Conservation (phyloP, 1,140 invertebrate species). For the Cotesia chilonis region DNA sequence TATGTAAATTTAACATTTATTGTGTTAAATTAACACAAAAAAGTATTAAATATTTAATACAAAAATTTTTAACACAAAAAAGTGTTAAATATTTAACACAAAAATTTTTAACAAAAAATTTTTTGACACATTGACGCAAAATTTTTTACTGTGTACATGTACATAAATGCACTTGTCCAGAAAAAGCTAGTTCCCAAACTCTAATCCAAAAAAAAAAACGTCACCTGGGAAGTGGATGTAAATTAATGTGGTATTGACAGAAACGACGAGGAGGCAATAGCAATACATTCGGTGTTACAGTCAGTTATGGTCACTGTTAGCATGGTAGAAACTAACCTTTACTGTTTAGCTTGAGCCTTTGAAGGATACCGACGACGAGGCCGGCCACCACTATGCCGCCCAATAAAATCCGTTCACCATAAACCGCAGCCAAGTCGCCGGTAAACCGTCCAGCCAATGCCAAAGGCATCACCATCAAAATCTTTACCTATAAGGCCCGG, state of each 20-base stretch:
- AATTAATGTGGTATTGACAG: constrained; percentile 47
- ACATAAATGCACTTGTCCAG: too few species aligned
- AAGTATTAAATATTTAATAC: too few species aligned
- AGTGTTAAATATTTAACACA: too few species aligned
- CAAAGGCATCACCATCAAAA: constrained; percentile 8
- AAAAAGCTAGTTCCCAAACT: too few species aligned
- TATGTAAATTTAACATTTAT: too few species aligned
- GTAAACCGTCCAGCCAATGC: constrained; percentile 10
- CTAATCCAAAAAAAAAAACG: constrained; percentile 42
- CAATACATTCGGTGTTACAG: constrained; percentile 58
- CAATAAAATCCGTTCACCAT: constrained; percentile 61
- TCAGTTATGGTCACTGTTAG: constrained; percentile 59
- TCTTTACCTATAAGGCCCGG: constrained; percentile 5
- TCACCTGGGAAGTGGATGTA: constrained; percentile 51
- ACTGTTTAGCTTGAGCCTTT: constrained; percentile 60
- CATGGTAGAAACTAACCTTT: constrained; percentile 62
- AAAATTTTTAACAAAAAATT: too few species aligned
- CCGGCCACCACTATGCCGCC: constrained; percentile 32
- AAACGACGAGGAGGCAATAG: constrained; percentile 39
- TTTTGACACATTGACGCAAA: too few species aligned
- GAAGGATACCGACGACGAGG: constrained; percentile 51
- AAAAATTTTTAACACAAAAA: too few species aligned
- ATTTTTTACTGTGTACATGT: too few species aligned
- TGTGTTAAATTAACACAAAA: too few species aligned
- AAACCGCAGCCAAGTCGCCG: constrained; percentile 43